These are phyloP conservation scores for Ceratosolen solmsi DNA, from an alignment of 1,140 invertebrate genomes.

Conservation along the genomic window DNA sequence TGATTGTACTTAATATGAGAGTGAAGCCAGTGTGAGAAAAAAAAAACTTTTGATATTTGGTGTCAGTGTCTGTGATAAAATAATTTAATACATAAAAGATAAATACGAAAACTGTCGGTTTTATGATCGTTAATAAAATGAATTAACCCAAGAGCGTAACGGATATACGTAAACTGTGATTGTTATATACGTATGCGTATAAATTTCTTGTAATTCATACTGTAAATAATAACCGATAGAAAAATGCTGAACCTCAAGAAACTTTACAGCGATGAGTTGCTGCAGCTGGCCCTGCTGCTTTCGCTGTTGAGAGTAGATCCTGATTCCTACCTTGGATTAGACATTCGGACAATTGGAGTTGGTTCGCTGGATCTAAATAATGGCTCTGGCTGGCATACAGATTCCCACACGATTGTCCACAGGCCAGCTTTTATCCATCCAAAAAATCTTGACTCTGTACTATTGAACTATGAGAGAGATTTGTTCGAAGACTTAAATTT, in stretches of 20 bases:
- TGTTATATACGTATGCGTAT: conserved; percentile 27
- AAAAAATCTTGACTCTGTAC: conserved; percentile 82
- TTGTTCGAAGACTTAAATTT: conserved; percentile 86
- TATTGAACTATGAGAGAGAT: conserved; percentile 81
- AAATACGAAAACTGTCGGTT: conserved; percentile 2
- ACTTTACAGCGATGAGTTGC: conserved; percentile 83
- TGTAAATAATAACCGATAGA: conserved; percentile 42
- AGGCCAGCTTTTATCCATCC: conserved; percentile 79
- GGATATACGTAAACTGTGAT: conserved; percentile 23
- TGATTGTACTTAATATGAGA: conserved; percentile 50
- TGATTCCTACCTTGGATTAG: conserved; percentile 78
- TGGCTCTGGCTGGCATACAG: conserved; percentile 78
- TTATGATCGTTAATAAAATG: not conserved
- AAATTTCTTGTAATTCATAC: conserved; percentile 44
- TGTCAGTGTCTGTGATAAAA: conserved; percentile 46
- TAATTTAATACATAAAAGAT: conserved; percentile 29
- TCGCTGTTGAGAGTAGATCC: conserved; percentile 84
- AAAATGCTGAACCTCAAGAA: conserved; percentile 84
- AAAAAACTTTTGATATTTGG: conserved; percentile 41
- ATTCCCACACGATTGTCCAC: conserved; percentile 73
- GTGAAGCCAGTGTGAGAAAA: conserved; percentile 57
- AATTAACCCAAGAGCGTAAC: not conserved
- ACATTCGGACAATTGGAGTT: conserved; percentile 73
- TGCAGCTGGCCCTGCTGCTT: conserved; percentile 84
- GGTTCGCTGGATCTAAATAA: conserved; percentile 78